Evolutionary conservation across 37 sponge, comb jelly and placozoan genomes (phyloP).

Genomic region (Geodia barretti): DNA sequence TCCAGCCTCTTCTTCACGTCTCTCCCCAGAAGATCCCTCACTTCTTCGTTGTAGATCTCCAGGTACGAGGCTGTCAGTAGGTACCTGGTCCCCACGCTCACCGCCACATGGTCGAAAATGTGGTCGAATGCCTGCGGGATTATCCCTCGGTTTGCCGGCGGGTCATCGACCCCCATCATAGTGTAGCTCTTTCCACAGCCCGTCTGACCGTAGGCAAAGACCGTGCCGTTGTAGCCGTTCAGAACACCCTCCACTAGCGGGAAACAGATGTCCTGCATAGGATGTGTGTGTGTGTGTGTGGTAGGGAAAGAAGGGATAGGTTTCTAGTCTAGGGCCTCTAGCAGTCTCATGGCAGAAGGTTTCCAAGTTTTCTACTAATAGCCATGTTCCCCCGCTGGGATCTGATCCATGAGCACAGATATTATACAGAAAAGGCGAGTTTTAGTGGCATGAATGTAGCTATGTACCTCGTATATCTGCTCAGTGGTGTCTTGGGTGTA

Average conservation of each 20-base stretch:
- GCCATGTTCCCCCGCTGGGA: too few relatives aligned
- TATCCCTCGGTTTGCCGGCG: slow-evolving; percentile 82
- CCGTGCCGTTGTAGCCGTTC: slow-evolving; percentile 93
- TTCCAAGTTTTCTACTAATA: too few relatives aligned
- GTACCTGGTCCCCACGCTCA: slow-evolving; percentile 68
- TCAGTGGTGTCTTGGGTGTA: slow-evolving; percentile 76
- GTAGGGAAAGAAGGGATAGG: too few relatives aligned
- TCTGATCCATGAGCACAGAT: too few relatives aligned
- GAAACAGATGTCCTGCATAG: slow-evolving; percentile 80
- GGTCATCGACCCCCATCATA: slow-evolving; percentile 91
- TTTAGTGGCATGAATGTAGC: too few relatives aligned
- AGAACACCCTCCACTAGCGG: slow-evolving; percentile 91
- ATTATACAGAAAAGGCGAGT: too few relatives aligned
- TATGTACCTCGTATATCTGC: slow-evolving; percentile 77
- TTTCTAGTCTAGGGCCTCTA: too few relatives aligned
- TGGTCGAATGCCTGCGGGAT: slow-evolving; percentile 95
- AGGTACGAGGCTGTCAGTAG: slow-evolving; percentile 88
- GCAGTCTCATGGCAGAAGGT: too few relatives aligned
- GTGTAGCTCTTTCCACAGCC: slow-evolving; percentile 98
- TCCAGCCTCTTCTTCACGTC: slow-evolving; percentile 82
- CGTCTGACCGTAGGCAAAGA: slow-evolving; percentile 99
- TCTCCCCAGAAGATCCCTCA: slow-evolving; percentile 88
- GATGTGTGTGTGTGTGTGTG: too few relatives aligned
- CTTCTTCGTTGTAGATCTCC: slow-evolving; percentile 98
- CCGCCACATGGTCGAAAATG: slow-evolving; percentile 87